Base-by-base conservation (phyloP, 1,140 invertebrate species). In the Teleogryllus occipitalis region DNA sequence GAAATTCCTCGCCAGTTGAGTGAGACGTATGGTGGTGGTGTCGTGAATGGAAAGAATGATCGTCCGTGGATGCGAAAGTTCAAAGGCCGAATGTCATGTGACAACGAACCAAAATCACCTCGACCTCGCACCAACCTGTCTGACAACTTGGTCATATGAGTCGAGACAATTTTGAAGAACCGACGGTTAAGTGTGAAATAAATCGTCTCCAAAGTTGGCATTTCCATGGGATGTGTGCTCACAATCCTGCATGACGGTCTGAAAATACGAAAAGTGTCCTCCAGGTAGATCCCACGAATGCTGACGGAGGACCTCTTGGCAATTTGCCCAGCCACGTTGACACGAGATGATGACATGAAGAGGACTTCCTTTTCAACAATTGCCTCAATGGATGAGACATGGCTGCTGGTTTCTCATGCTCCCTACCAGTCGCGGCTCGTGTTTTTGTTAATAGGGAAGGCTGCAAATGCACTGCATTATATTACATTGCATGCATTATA, bases 261-360 rank as follows among this genome's bases (percentile, higher is more conserved):
- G 75, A 76, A 76, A 76, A 76, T 76, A 39, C 75, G 75, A 46
- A 76, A 76, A 78, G 49, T 72, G 22, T 78, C 77, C 22, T 12
- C 21, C 7, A 78, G 14, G 46, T 82, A 81, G 79, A 80, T 83
- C 2, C 82, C 82, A 78, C 82, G 82, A 82, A 47, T 82, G 76
- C 78, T 82, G 39, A 82, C 81, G 8, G 81, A 83, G 8, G 80
- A 78, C 46, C 79, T 82, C 80, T 82, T 82, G 80, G 81, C 27
- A 6, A 72, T 79, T 46, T 8, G 80, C 22, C 72, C 47, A 8
- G n/a, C 76, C n/a, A 74, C 39, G 74, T 74, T 74, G 8, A 7
- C 47, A 15, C 77, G 77, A 8, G 79, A 81, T 47, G 15, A 80
- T 12, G 74, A 79, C 7, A 48, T 77, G 80, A 80, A 48, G 78